These are phyloP conservation scores for Bovichtus diacanthus DNA, from an alignment of 2,797 vertebrate genomes.

Conservation along the genomic window DNA sequence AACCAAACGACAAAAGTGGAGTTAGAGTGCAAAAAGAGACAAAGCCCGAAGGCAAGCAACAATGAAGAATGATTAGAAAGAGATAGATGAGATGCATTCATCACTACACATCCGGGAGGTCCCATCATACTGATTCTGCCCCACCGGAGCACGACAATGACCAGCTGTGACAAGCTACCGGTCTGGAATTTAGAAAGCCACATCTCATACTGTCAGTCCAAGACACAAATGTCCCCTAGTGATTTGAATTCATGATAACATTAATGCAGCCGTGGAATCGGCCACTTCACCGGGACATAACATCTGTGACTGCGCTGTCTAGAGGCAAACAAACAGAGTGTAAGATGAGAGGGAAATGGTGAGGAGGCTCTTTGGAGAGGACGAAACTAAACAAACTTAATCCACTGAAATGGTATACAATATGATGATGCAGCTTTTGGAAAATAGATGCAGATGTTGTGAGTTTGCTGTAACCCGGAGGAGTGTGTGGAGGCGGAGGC, in stretches of 20 bases:
- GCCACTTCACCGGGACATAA: slow-evolving; percentile 26
- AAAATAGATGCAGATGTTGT: slow-evolving; percentile 40
- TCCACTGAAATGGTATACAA: slow-evolving; percentile 39
- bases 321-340: slow-evolving; percentile 43
- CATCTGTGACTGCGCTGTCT: slow-evolving; percentile 39
- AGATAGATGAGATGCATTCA: slow-evolving; percentile 42
- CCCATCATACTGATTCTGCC: slow-evolving; percentile 42
- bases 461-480: neutral
- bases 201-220: slow-evolving; percentile 49
- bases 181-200: slow-evolving; percentile 49
- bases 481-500: slow-evolving; percentile 3
- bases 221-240: slow-evolving; percentile 59
- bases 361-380: slow-evolving; percentile 13
- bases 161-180: slow-evolving; percentile 63
- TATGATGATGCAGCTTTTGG: slow-evolving; percentile 26
- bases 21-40: slow-evolving; percentile 9
- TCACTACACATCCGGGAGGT: slow-evolving; percentile 25
- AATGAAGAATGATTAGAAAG: slow-evolving; percentile 19
- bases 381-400: slow-evolving; percentile 29
- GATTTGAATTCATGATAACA: slow-evolving; percentile 63
- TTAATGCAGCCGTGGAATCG: slow-evolving; percentile 42
- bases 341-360: slow-evolving; percentile 23
- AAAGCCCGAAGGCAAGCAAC: neutral
- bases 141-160: slow-evolving; percentile 43
- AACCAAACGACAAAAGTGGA: neutral